Conservation (phyloP, 2,888 invertebrate genomes). For the Drosophila kambysellisi region DNA sequence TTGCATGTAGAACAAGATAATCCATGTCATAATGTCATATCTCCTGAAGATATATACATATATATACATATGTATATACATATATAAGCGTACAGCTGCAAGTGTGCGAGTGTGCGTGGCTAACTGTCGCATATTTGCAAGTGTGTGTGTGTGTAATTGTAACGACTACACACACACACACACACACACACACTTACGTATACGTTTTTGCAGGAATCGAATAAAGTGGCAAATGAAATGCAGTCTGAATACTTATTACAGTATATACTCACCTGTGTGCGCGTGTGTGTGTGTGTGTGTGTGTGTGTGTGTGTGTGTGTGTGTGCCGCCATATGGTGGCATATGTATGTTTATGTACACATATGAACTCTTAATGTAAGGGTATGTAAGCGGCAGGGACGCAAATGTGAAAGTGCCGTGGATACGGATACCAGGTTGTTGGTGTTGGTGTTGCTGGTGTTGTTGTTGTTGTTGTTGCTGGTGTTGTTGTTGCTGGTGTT, state of each 20-base stretch:
- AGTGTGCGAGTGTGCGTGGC: constrained; percentile 1
- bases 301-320: too few species aligned
- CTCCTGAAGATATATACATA: neutral
- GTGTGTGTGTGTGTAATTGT: neutral
- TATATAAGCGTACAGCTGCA: neutral
- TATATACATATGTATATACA: neutral
- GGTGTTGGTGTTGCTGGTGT: constrained; percentile 16
- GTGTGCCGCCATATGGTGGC: constrained; percentile 28
- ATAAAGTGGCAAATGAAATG: constrained; percentile 55
- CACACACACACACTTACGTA: neutral
- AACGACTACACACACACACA: too few species aligned
- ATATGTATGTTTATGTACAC: constrained; percentile 24
- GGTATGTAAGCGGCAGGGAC: constrained; percentile 39
- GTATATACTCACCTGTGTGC: constrained; percentile 12
- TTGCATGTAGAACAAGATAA: constrained; percentile 53
- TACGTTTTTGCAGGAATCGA: constrained; percentile 16
- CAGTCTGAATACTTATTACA: constrained; percentile 33
- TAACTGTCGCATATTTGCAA: constrained; percentile 15
- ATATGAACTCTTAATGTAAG: constrained; percentile 43
- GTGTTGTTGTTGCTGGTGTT: constrained; percentile 8
- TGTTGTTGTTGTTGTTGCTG: constrained; percentile 48
- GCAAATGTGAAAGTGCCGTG: constrained; percentile 34
- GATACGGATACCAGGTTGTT: constrained; percentile 50
- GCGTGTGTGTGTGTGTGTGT: constrained; percentile 14
- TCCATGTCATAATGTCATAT: constrained; percentile 56